These are phyloP conservation scores for Cacoxenus indagator DNA, from an alignment of 2,888 invertebrate genomes.

Conservation along the genomic window DNA sequence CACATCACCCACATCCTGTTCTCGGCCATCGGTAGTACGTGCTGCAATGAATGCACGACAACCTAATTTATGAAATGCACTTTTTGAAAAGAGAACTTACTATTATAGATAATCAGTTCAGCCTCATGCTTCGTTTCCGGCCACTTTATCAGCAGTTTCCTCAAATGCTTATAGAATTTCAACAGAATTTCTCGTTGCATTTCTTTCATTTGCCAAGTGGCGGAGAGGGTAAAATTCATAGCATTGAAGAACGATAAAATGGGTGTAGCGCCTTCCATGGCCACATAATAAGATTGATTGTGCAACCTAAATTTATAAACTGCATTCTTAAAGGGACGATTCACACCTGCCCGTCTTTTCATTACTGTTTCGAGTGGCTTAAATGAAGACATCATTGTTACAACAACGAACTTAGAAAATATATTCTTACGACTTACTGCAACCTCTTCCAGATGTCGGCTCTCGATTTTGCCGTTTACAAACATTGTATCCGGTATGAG, in stretches of 20 bases:
- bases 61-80: background rate
- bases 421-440: conserved; percentile 38
- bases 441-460: conserved; percentile 47
- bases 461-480: conserved; percentile 50
- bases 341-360: conserved; percentile 62
- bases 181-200: conserved; percentile 64
- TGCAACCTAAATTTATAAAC: conserved; percentile 60
- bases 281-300: conserved; percentile 55
- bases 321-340: conserved; percentile 58
- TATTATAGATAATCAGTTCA: conserved; percentile 58
- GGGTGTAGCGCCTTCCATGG: conserved; percentile 67
- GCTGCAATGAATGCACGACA: conserved; percentile 41
- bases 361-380: conserved; percentile 51
- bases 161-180: conserved; percentile 59
- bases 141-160: conserved; percentile 48
- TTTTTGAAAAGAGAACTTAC: conserved; percentile 40
- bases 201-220: conserved; percentile 58
- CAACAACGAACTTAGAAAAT: background rate
- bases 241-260: conserved; percentile 64
- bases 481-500: conserved; percentile 63
- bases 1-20: conserved; percentile 54
- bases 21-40: conserved; percentile 43
- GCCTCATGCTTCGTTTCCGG: conserved; percentile 57
- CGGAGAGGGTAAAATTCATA: conserved; percentile 46
- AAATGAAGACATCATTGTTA: background rate